These are phyloP conservation scores for Felis catus DNA, from an alignment of 2,113 vertebrate genomes.

Conservation along the genomic window DNA sequence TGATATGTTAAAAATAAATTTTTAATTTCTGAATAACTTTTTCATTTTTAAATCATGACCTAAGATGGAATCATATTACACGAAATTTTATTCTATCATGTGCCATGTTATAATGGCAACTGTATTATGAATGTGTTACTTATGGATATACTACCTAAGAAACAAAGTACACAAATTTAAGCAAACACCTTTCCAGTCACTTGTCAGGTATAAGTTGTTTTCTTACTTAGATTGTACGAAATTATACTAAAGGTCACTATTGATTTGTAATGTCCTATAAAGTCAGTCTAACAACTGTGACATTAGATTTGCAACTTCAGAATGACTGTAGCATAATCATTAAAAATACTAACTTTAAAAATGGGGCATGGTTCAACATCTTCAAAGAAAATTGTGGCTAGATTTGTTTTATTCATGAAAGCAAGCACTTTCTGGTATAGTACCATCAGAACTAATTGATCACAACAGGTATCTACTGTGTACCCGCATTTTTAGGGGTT, in stretches of 20 bases:
- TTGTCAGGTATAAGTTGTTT: neutral
- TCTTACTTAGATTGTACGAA: neutral
- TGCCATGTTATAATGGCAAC: neutral
- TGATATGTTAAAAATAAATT: neutral
- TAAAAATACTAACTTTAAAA: constrained; percentile 49
- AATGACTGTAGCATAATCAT: neutral
- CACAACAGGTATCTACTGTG: neutral
- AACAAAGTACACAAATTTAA: neutral
- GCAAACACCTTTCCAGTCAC: neutral
- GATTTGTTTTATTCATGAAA: constrained; percentile 54
- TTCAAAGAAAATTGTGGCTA: neutral
- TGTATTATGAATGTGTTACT: neutral
- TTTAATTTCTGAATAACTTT: neutral
- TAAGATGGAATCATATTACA: neutral
- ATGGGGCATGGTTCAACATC: neutral
- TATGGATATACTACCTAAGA: neutral
- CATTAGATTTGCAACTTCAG: constrained; percentile 18
- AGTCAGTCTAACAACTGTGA: neutral
- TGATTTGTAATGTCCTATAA: neutral
- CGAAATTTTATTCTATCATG: neutral
- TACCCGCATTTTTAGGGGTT: neutral
- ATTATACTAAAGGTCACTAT: constrained; percentile 34
- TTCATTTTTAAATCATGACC: neutral
- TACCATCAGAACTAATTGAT: neutral
- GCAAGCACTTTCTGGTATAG: neutral